Conservation (phyloP, 2,888 invertebrate species). For the Tachystola acroxantha region DNA sequence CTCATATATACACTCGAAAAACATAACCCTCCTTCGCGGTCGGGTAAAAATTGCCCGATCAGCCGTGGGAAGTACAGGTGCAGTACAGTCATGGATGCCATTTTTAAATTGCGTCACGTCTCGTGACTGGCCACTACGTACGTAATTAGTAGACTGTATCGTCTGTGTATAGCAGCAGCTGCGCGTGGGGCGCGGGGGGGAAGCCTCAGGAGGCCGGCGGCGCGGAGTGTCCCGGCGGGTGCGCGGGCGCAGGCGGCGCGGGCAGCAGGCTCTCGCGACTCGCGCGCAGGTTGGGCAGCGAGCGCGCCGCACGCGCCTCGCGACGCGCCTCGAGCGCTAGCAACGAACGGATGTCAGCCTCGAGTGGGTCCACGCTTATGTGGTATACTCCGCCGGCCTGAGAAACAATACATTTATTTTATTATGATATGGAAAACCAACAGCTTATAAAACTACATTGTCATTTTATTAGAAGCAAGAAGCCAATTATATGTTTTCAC, state of each 20-base stretch:
- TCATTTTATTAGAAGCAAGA: too few species aligned
- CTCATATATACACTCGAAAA: too few species aligned
- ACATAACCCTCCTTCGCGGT: too few species aligned
- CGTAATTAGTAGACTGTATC: conserved; percentile 59
- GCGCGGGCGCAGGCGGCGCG: conserved; percentile 29
- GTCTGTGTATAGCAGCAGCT: conserved; percentile 52
- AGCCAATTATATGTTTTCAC: too few species aligned
- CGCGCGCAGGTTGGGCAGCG: conserved; percentile 85
- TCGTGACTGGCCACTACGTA: too few species aligned
- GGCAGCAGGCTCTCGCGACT: conserved; percentile 81
- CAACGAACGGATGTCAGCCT: conserved; percentile 60
- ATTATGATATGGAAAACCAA: too few species aligned
- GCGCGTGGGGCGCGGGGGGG: conserved; percentile 58
- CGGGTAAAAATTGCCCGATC: too few species aligned
- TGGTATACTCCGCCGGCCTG: conserved; percentile 53
- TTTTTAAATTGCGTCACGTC: too few species aligned
- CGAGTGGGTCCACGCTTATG: conserved; percentile 67
- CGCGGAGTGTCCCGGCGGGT: conserved; percentile 27
- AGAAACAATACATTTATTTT: too few species aligned
- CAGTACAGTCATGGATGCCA: too few species aligned
- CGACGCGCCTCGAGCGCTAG: conserved; percentile 70
- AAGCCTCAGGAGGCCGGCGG: conserved; percentile 65
- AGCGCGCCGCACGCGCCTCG: conserved; percentile 67
- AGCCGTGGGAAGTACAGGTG: too few species aligned
- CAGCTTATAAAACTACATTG: too few species aligned